phyloP scores from a whole-genome alignment of 2,888 invertebrate species.

The Digitonthophagus gazella region DNA sequence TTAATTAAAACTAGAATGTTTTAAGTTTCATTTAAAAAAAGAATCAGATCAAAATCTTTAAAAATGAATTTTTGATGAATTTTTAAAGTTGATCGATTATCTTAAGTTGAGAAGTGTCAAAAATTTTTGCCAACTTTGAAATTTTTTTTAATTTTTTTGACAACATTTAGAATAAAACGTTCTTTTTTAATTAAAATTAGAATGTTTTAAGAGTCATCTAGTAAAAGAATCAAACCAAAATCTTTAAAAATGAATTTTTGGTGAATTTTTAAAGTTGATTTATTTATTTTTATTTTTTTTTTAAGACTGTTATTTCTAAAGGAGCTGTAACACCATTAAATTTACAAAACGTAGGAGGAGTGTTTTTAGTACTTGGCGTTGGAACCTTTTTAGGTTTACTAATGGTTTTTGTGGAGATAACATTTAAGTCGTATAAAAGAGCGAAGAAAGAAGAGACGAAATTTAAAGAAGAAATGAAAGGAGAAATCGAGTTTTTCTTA shows the following conservation, averaged over 20 bases:
- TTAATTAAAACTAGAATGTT: no score
- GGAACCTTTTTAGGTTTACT: slow-evolving; percentile 65
- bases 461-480: slow-evolving; percentile 63
- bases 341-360: slow-evolving; percentile 81
- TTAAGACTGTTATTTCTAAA: slow-evolving; percentile 41
- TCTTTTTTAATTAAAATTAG: no score
- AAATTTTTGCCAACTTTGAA: no score
- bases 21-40: no score
- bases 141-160: no score
- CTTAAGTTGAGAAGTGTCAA: no score
- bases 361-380: slow-evolving; percentile 71
- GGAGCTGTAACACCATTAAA: slow-evolving; percentile 60
- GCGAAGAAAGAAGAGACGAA: slow-evolving; percentile 54
- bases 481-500: slow-evolving; percentile 71
- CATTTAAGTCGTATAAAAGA: slow-evolving; percentile 48
- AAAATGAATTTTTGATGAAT: no score
- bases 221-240: no score
- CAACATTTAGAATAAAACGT: no score
- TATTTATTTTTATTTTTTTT: slow-evolving; percentile 22
- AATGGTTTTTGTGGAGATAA: slow-evolving; percentile 68
- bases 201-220: background rate
- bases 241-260: background rate
- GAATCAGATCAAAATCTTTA: no score
- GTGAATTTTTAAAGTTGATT: background rate
- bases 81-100: no score